Conservation (phyloP, 2,113 vertebrate genomes). For the Motacilla alba region DNA sequence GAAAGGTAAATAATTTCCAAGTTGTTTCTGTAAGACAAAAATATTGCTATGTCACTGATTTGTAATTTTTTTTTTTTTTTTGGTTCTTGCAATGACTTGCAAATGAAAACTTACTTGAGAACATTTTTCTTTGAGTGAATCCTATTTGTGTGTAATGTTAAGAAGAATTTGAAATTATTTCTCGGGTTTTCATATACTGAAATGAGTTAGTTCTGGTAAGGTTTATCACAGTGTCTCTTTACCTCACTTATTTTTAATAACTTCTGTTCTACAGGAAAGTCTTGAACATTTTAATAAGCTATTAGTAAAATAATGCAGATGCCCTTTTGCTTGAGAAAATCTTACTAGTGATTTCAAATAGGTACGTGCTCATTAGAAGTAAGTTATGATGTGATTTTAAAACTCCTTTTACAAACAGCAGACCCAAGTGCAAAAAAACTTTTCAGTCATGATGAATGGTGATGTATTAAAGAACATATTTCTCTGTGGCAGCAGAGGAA, state of each 20-base stretch:
- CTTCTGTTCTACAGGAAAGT: background rate
- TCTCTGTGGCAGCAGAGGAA: background rate
- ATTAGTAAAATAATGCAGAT: background rate
- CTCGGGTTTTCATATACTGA: background rate
- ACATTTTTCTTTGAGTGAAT: background rate
- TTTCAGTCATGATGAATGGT: background rate
- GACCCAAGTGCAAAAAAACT: background rate
- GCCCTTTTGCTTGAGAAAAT: background rate
- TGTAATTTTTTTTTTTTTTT: background rate
- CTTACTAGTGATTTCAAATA: background rate
- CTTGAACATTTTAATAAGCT: background rate
- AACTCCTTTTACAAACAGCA: background rate
- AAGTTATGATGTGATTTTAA: background rate
- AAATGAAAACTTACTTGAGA: background rate
- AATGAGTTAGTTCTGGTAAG: background rate
- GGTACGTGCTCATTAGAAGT: background rate
- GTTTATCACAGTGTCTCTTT: background rate
- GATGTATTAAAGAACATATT: background rate
- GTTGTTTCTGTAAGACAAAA: background rate
- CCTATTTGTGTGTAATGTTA: background rate
- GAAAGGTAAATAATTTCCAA: background rate
- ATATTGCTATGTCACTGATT: background rate
- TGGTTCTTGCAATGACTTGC: background rate
- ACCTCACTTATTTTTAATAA: background rate
- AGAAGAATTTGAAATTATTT: background rate